Base-by-base conservation (phyloP, 2,113 vertebrate genomes). In the Cochlearius cochlearius region DNA sequence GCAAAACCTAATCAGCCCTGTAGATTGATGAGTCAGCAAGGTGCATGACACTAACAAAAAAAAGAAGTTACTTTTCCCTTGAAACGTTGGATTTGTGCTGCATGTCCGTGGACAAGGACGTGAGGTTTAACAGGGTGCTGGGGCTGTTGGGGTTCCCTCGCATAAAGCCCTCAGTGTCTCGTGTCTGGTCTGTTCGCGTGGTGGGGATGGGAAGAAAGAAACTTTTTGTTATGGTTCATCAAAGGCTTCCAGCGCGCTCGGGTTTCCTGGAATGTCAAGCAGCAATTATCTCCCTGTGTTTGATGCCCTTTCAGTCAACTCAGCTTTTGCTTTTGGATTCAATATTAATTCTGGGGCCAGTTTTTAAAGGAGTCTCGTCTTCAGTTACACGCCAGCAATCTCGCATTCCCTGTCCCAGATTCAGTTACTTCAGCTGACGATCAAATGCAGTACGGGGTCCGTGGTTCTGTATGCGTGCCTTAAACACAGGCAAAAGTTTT, bases 281-380 rank as follows among this genome's bases (percentile, higher is more conserved):
- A 52, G 41, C 52, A 96, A 96, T 97, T 95, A 90, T 95, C 72
- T 92, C 39, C 68, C 47, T 16, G 9, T 43, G 82, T 92, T 89
- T 75, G 76, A n/a, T 88, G 92, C 94, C 88, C 95, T 94, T 91
- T 84, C 90, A 59, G 59, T 93, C 90, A 96, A 95, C 90, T 91
- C 92, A n/a, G 79, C 88, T 74, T 91, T 86, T 93, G 58, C 72
- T 90, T 83, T 93, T 29, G 38, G 59, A 75, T 74, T 86, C 86
- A 86, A 5, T 77, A 6, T 29, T 77, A 74, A 84, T 74, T 84
- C 79, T 49, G 18, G 45, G 79, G 64, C 59, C 20, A 72, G 6
- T 77, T 86, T 94, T 91, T 84, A 64, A 64, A 84, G 60, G 52
- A 36, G 27, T 47, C 59, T 83, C 34, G 55, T 78, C 63, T 93